Evolutionary conservation across 2,888 invertebrate species (phyloP), one percentile per base, ranked within the genome.

Genomic region (Catocala sponsa): DNA sequence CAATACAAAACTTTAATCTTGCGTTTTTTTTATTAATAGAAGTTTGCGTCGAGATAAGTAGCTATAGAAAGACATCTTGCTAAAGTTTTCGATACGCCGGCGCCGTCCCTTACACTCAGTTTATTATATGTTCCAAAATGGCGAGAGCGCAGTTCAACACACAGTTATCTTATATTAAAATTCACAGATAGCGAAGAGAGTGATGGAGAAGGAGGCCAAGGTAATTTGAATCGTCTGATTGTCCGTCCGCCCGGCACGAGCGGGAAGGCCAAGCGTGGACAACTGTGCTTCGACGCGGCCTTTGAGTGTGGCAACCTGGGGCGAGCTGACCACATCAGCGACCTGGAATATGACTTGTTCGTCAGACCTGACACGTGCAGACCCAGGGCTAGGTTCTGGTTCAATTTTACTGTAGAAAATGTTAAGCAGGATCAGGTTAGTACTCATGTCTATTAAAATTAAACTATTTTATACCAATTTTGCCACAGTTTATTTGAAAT

Each of bases 381-480:
- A 86, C 99, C 99, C 0, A 95, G 98, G 49, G 96, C 97, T 70
- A 95, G 99, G 53, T 97, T 99, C 77, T 99, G 99, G 99, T 99
- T 99, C 91, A 99, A 99, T 92, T 99, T 99, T 85, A 98, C 99
- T 0, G 99, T 99, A 43, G 99, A 99, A 88, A 99, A 99, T 87
- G 98, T 98, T 0, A 97, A 97, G 79, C 96, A 97, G 65, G 98
- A 99, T 88, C 99, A 99, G 95, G 97, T 97, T 85, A 53, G 66
- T 80, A 4, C 57, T 25, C 1, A 44, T 38, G 0, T 25, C 25
- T 25, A 25, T 25, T 25, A 25, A 25, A 25, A 25, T 25, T 25
- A 25, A 25, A 25, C 25, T 25, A 25, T 25, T 25, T 25, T 25
- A 25, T 25, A 25, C 25, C 25, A 4, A 25, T 25, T 25, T 25